Percentiles rank a stretch among this genome's conserved stretches.
Conservation (phyloP, 1,140 invertebrate genomes). For the Hyphantria cunea region DNA sequence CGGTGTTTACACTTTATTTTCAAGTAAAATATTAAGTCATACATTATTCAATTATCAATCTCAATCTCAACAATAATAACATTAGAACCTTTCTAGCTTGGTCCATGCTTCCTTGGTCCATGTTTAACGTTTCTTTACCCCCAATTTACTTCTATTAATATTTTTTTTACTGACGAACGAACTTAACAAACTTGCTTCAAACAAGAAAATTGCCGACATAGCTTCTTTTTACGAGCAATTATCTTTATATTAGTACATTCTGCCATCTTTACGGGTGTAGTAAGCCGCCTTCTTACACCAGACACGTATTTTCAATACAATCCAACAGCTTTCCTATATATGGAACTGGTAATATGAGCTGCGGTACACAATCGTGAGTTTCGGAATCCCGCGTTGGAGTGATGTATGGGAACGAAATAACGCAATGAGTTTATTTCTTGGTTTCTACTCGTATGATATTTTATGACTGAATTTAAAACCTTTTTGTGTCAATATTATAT, state of each 20-base stretch:
- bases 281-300: constrained; percentile 30
- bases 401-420: constrained; percentile 21
- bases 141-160: too few relatives aligned
- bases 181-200: neutral
- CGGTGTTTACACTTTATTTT: too few relatives aligned
- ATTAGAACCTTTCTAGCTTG: too few relatives aligned
- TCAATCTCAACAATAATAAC: too few relatives aligned
- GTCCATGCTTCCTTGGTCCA: too few relatives aligned
- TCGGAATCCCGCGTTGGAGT: neutral
- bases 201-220: neutral
- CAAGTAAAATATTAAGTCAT: too few relatives aligned
- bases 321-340: constrained; percentile 51
- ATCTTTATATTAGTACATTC: constrained; percentile 60
- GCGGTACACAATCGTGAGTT: constrained; percentile 30
- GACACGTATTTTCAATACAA: constrained; percentile 35
- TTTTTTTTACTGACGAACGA: neutral
- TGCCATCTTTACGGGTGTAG: constrained; percentile 43
- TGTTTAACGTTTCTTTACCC: too few relatives aligned
- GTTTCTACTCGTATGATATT: constrained; percentile 11
- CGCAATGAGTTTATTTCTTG: constrained; percentile 5
- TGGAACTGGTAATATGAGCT: constrained; percentile 33
- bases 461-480: too few relatives aligned
- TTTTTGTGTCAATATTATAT: too few relatives aligned
- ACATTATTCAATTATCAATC: too few relatives aligned
- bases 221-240: constrained; percentile 56